These are phyloP conservation scores for Andrena fulva DNA, from an alignment of 2,888 invertebrate species.

Conservation along the genomic window DNA sequence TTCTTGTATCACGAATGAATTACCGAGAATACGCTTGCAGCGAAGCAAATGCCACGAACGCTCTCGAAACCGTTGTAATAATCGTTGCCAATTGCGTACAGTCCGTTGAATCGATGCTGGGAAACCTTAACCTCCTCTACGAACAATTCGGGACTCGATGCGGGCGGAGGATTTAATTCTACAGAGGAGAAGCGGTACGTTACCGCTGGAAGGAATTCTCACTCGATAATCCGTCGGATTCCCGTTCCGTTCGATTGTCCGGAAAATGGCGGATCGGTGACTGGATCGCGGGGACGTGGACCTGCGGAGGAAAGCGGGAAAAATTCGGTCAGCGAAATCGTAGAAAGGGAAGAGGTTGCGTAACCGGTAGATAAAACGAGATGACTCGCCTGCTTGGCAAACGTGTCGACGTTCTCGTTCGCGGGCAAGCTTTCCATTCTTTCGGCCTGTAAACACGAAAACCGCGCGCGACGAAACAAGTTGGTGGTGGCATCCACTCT, in stretches of 20 bases:
- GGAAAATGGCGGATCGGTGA: not conserved
- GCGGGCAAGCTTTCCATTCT: not conserved
- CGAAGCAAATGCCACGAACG: not conserved
- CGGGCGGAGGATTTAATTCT: no score
- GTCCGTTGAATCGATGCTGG: no score
- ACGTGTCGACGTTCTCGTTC: not conserved
- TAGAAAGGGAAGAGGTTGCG: slow-evolving; percentile 1
- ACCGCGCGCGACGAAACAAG: not conserved
- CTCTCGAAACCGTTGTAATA: no score
- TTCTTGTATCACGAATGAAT: not conserved
- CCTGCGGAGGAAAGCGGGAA: not conserved
- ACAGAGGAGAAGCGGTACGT: no score
- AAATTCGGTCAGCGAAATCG: slow-evolving; percentile 1
- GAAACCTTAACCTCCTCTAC: no score
- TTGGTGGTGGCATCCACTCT: not conserved
- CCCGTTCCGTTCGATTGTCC: no score
- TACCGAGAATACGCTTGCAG: not conserved
- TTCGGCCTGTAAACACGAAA: slow-evolving; percentile 13
- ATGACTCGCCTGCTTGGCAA: slow-evolving; percentile 17
- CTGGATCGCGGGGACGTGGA: not conserved
- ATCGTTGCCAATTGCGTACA: no score
- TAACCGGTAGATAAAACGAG: slow-evolving; percentile 22
- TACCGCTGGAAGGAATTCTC: no score
- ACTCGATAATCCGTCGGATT: no score
- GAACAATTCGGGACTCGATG: no score